Evolutionary conservation across 53 echinoderm and acorn worm species (phyloP).

Genomic region (Arbacia lixula): DNA sequence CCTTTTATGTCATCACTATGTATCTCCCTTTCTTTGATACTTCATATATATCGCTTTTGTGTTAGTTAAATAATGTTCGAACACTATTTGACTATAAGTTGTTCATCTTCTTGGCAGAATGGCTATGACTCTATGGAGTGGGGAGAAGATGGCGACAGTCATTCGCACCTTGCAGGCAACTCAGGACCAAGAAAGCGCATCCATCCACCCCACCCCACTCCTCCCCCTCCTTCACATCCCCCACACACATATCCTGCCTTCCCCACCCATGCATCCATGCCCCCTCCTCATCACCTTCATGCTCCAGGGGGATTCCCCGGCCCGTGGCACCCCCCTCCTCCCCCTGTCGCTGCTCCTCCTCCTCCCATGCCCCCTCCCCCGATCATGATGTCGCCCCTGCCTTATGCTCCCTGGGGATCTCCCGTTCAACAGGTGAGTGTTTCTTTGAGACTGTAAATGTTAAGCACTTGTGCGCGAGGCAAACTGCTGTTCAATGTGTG

Average conservation of each 20-base stretch:
- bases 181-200: conserved; percentile 17
- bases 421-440: conserved; percentile 18
- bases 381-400: conserved; percentile 18
- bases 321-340: conserved; percentile 30
- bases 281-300: not conserved
- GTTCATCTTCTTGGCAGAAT: no score
- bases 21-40: no score
- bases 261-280: not conserved
- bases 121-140: conserved; percentile 79
- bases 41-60: no score
- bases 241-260: not conserved
- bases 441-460: no score
- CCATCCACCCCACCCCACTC: not conserved
- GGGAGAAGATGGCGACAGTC: conserved; percentile 41
- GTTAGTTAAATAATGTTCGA: no score
- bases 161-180: conserved; percentile 12
- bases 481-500: no score
- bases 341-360: not conserved
- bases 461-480: no score
- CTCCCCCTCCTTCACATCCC: not conserved
- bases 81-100: no score
- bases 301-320: conserved; percentile 9
- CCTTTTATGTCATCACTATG: no score
- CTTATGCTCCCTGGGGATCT: conserved; percentile 39
- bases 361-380: conserved; percentile 33